Conservation (phyloP, 1,140 invertebrate species). For the Teleopsis dalmanni region DNA sequence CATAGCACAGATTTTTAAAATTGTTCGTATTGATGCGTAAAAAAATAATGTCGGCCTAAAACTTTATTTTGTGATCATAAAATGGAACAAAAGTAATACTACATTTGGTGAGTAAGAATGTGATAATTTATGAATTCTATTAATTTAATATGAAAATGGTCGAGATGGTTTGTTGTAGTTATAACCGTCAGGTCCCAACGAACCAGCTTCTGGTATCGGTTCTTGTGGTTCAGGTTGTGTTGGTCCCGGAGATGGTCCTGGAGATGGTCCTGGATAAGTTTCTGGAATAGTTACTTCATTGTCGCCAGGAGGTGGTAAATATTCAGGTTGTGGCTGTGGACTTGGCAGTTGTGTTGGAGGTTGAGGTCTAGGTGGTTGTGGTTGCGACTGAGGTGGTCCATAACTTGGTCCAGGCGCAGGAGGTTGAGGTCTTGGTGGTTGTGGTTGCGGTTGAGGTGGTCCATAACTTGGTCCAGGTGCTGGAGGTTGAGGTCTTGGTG, state of each 20-base stretch:
- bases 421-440: constrained; percentile 5
- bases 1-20: too few relatives aligned
- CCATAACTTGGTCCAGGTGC: constrained; percentile 4
- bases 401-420: neutral
- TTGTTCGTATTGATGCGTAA: too few relatives aligned
- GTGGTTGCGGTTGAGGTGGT: neutral
- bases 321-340: constrained; percentile 5
- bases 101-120: too few relatives aligned
- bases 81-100: too few relatives aligned
- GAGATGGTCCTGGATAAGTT: neutral
- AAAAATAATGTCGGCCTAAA: too few relatives aligned
- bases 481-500: constrained; percentile 2
- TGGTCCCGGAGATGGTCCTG: constrained; percentile 1
- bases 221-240: constrained; percentile 1
- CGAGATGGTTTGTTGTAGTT: constrained; percentile 27
- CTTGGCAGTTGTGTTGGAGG: neutral
- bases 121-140: too few relatives aligned
- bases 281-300: constrained; percentile 6
- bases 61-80: too few relatives aligned
- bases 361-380: constrained; percentile 8
- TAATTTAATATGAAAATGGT: constrained; percentile 23
- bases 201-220: constrained; percentile 22
- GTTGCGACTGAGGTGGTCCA: constrained; percentile 1
- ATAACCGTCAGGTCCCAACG: constrained; percentile 27
- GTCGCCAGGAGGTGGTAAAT: constrained; percentile 13